Conservation (phyloP, 2,113 vertebrate genomes). For the Micromys minutus region DNA sequence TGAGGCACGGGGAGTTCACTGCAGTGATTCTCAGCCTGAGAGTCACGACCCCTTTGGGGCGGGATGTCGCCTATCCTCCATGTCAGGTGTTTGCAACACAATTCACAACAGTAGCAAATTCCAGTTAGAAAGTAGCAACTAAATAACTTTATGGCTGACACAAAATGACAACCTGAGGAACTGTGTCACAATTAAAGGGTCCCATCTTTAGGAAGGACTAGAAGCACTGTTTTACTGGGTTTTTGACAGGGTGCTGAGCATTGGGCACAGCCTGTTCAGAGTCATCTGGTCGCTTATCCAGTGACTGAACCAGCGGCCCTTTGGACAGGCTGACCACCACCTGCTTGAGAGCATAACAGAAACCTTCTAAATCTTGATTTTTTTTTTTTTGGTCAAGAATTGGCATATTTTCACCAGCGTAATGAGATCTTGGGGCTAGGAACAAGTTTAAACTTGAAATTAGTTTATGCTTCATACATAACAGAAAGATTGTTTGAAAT, state of each 20-base stretch:
- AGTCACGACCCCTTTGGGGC: background rate
- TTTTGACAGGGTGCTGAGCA: background rate
- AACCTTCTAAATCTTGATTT: background rate
- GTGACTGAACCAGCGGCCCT: background rate
- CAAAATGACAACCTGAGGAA: background rate
- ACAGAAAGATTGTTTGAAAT: background rate
- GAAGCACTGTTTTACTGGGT: background rate
- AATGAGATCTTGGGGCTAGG: background rate
- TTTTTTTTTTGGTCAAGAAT: too few species aligned
- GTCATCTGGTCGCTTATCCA: too few species aligned
- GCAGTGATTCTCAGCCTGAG: background rate
- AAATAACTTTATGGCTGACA: background rate
- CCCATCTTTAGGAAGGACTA: background rate
- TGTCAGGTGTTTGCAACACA: background rate
- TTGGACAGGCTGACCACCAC: background rate
- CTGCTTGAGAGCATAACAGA: background rate
- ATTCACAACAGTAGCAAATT: background rate
- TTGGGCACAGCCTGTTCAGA: background rate
- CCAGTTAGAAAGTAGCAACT: background rate
- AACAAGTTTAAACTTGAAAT: background rate
- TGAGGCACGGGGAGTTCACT: background rate
- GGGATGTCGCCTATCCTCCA: background rate
- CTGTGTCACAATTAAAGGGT: background rate
- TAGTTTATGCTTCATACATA: background rate
- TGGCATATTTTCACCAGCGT: background rate